Conservation (phyloP, 1,140 invertebrate species). For the Contarinia nasturtii region DNA sequence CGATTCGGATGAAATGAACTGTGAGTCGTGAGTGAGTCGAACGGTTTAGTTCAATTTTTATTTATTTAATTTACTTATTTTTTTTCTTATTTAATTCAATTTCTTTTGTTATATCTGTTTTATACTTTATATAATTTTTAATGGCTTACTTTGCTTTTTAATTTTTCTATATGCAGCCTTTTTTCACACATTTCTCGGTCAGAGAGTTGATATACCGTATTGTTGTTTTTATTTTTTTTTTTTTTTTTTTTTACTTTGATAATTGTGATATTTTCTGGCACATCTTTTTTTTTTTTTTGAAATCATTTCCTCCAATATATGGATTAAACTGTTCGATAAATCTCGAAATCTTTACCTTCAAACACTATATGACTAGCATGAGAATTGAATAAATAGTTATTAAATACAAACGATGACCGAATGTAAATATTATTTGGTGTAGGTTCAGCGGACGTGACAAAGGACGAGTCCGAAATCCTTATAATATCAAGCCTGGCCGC, state of each 20-base stretch:
- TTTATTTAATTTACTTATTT: slow-evolving; percentile 8
- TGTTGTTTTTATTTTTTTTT: too few species aligned
- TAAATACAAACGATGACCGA: too few species aligned
- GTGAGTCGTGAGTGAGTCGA: slow-evolving; percentile 42
- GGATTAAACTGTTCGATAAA: neutral
- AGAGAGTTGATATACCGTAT: too few species aligned
- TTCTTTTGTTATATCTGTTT: too few species aligned
- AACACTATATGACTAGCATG: too few species aligned
- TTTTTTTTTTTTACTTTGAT: neutral
- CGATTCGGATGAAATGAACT: slow-evolving; percentile 60
- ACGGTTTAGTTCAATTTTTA: slow-evolving; percentile 25
- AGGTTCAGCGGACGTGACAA: slow-evolving; percentile 27
- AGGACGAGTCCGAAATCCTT: slow-evolving; percentile 29
- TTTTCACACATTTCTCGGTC: too few species aligned
- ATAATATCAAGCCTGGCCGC: slow-evolving; percentile 27
- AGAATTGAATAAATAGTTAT: too few species aligned
- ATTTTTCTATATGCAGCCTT: too few species aligned
- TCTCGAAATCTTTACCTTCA: neutral
- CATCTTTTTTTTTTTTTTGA: too few species aligned
- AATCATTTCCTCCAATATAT: neutral
- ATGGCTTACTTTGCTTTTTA: too few species aligned
- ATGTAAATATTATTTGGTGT: too few species aligned
- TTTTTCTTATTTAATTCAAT: neutral
- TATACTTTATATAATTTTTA: too few species aligned
- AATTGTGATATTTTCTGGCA: neutral